Conservation (phyloP, 2,797 vertebrate species). For the Cynodonichthys magdalenae region DNA sequence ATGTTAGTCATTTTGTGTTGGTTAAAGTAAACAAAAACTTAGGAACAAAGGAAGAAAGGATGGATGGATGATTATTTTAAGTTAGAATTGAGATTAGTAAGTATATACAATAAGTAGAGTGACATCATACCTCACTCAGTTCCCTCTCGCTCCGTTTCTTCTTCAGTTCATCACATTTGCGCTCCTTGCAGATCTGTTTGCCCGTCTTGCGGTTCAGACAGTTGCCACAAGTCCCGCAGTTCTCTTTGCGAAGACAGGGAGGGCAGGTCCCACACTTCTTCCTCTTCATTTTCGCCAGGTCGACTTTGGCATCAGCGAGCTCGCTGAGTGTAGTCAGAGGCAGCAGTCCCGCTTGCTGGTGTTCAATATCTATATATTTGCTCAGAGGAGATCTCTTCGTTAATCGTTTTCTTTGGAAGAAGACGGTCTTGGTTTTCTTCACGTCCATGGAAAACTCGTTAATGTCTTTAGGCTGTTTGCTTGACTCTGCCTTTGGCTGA, state of each 20-base stretch:
- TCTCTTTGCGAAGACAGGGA: constrained; percentile 85
- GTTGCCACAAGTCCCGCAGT: constrained; percentile 87
- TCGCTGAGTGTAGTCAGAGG: constrained; percentile 46
- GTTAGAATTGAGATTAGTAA: too few relatives aligned
- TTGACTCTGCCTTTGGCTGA: constrained; percentile 43
- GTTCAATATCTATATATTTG: constrained; percentile 78
- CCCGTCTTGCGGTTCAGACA: constrained; percentile 88
- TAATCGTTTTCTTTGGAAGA: constrained; percentile 41
- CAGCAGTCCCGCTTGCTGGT: constrained; percentile 79
- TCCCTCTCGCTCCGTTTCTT: constrained; percentile 75
- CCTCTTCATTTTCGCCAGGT: constrained; percentile 82
- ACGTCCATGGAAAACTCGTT: constrained; percentile 63
- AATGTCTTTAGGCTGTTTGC: constrained; percentile 54
- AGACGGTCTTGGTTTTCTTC: constrained; percentile 61
- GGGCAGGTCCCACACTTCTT: constrained; percentile 86
- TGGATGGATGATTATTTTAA: neutral
- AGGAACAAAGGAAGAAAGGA: neutral
- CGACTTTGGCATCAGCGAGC: constrained; percentile 28
- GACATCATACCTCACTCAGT: constrained; percentile 26
- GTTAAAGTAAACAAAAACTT: too few relatives aligned
- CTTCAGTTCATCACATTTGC: constrained; percentile 89
- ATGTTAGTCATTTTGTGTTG: too few relatives aligned
- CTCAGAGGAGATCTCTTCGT: constrained; percentile 72
- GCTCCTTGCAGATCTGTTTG: constrained; percentile 91
- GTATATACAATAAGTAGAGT: neutral